phyloP scores from a whole-genome alignment of 2,797 vertebrate genomes.

The Linurgus olivaceus region DNA sequence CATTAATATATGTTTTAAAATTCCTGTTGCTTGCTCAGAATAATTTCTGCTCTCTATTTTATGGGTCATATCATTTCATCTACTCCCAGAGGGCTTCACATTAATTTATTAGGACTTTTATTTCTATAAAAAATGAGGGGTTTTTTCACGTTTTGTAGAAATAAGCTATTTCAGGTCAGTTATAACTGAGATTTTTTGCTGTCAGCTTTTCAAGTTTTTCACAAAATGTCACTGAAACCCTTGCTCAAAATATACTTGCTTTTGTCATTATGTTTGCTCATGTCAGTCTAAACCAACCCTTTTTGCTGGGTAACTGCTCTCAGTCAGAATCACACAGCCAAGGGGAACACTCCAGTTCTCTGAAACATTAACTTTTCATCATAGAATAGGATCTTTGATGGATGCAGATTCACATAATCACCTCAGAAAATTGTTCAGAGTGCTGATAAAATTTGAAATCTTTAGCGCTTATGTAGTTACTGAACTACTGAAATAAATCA shows the following conservation, averaged over 20 bases:
- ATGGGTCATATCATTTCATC: not conserved
- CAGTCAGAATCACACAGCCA: not conserved
- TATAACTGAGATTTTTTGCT: not conserved
- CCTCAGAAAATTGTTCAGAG: not conserved
- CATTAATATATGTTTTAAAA: not conserved
- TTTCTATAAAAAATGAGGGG: not conserved
- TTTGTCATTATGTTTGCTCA: not conserved
- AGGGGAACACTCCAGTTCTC: not conserved
- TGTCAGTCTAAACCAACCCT: not conserved
- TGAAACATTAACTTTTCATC: slow-evolving; percentile 14
- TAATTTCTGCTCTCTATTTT: not conserved
- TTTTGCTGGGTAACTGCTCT: not conserved
- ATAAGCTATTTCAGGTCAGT: not conserved
- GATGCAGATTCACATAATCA: not conserved
- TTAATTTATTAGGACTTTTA: not conserved
- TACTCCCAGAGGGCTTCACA: not conserved
- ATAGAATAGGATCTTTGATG: not conserved
- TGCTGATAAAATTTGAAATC: not conserved
- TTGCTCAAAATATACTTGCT: not conserved
- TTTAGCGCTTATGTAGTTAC: not conserved
- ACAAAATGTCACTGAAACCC: not conserved
- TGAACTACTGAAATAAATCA: slow-evolving; percentile 21
- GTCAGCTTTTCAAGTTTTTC: not conserved
- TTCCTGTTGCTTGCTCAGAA: not conserved
- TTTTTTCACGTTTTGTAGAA: not conserved